These are phyloP conservation scores for Bombus turneri DNA, from an alignment of 1,140 invertebrate genomes.

Conservation along the genomic window DNA sequence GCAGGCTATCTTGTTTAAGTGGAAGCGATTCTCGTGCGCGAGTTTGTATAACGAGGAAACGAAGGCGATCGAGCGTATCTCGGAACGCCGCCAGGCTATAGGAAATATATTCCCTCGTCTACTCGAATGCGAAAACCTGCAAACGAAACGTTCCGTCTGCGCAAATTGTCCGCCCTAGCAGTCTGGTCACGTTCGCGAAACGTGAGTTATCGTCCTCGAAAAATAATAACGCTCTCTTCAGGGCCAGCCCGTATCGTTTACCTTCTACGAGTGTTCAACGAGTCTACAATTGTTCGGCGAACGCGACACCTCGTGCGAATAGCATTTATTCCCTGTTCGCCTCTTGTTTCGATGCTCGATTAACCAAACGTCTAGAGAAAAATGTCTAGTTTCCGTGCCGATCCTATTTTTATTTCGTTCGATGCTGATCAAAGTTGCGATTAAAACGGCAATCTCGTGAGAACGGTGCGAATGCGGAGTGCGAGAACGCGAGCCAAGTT, in stretches of 20 bases:
- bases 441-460: slow-evolving; percentile 31
- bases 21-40: neutral
- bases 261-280: neutral
- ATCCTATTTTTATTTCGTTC: neutral
- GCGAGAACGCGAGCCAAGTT: slow-evolving; percentile 23
- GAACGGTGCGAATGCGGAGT: slow-evolving; percentile 38
- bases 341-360: neutral
- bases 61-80: neutral
- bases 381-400: neutral
- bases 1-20: neutral
- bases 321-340: neutral
- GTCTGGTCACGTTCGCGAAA: slow-evolving; percentile 57
- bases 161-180: neutral
- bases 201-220: slow-evolving; percentile 61
- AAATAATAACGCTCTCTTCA: slow-evolving; percentile 34
- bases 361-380: neutral
- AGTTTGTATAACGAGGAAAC: neutral
- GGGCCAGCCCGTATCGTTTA: neutral
- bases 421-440: neutral
- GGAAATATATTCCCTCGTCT: neutral
- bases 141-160: neutral
- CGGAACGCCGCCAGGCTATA: neutral
- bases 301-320: neutral
- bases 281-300: neutral
- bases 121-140: neutral